Evolutionary conservation across 2,888 invertebrate species (phyloP), one percentile per base, ranked within the genome.

Genomic region (Arenicola marina): DNA sequence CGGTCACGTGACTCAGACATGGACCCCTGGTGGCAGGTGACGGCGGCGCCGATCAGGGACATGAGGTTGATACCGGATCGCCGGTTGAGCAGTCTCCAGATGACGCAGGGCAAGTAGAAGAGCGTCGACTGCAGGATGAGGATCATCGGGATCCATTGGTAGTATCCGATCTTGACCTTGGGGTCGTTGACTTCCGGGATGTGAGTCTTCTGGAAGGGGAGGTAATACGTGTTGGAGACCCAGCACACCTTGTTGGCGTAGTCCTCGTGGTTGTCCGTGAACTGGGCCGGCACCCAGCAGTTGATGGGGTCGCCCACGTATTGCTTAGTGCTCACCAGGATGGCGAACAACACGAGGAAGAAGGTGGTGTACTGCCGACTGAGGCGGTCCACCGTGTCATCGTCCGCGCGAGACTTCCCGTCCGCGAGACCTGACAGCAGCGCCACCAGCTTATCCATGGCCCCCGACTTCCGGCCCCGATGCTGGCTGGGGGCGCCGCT

Each of bases 291-390:
- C 61, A 85, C 84, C 81, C 85, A 86, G 84, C 96, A 96, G 85
- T 95, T 94, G 80, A 97, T 96, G 28, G 96, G 95, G 84, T 96
- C 95, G 7, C 96, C 96, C 80, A 97, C 95, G 85, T 96, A 96
- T 82, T 96, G 95, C 64, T 94, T 88, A 70, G 94, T 93, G 56
- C 95, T 95, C 68, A 96, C 95, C 78, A 96, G 87, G 76, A 96
- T 86, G 68, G 94, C 94, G 84, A 94, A 95, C 68, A 94, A 93
- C 76, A 96, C 89, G 82, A 97, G 86, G 77, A 95, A 90, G 55
- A 90, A 81, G 56, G 84, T 84, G 18, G 85, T 84, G 71, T 83
- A 83, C 58, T 81, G 81, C 70, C 85, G 85, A 71, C 80, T 83
- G 63, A 85, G 73, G 34, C 85, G 73, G 71, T 85, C 85, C 51